A percentile compares a stretch with the other conserved stretches of the same genome.
Conservation (phyloP, 2,113 vertebrate genomes). For the Empidonax alnorum region DNA sequence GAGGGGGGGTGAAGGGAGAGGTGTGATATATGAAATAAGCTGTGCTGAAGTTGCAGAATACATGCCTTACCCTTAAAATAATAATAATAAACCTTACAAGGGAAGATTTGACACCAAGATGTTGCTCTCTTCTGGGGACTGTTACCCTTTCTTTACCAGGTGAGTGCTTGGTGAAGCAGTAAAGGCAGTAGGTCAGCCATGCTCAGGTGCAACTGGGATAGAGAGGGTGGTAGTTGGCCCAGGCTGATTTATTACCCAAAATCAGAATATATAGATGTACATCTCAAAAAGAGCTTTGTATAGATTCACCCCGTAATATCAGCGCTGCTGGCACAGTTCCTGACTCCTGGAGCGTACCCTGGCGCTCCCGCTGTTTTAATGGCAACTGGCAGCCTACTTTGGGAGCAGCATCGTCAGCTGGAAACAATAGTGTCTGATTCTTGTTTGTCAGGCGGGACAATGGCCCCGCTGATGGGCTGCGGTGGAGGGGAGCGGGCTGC, state of each 20-base stretch:
- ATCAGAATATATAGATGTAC: not conserved
- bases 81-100: not conserved
- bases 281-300: not conserved
- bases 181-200: not conserved
- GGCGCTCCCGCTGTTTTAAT: conserved; percentile 58
- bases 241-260: not conserved
- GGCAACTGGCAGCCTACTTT: conserved; percentile 62
- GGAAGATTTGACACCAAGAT: not conserved
- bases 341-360: conserved; percentile 29
- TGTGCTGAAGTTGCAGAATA: not conserved
- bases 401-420: conserved; percentile 38
- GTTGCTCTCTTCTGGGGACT: not conserved
- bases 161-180: not conserved
- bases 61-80: not conserved
- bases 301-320: not conserved
- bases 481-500: conserved; percentile 18
- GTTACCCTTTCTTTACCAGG: not conserved
- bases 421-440: conserved; percentile 75
- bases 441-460: conserved; percentile 74
- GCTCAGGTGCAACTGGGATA: accelerated
- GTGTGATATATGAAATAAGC: not conserved
- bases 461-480: conserved; percentile 57
- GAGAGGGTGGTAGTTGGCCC: not conserved
- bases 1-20: not conserved
- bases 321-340: conserved; percentile 4